A percentile compares a stretch with the other conserved stretches of the same genome.
These are phyloP conservation scores for Cyrtonyx montezumae DNA, from an alignment of 2,113 vertebrate genomes.

Conservation along the genomic window DNA sequence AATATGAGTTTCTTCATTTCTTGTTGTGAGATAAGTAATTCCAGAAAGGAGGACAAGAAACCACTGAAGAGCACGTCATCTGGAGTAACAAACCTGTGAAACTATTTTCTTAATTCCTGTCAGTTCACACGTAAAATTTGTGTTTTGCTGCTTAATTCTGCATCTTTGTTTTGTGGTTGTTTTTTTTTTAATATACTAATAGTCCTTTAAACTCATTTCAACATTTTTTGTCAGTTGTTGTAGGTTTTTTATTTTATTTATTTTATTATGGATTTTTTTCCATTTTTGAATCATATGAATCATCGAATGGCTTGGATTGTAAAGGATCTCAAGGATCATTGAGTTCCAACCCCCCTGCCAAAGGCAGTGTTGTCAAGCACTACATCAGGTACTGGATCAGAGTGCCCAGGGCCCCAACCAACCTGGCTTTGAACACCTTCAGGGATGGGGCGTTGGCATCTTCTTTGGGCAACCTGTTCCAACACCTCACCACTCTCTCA, in stretches of 20 bases:
- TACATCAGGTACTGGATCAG: too few relatives aligned
- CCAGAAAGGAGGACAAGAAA: background rate
- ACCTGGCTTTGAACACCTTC: too few relatives aligned
- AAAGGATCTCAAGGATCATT: too few relatives aligned
- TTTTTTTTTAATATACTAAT: background rate
- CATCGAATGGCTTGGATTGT: too few relatives aligned
- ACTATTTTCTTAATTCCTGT: background rate
- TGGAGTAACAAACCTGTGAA: background rate
- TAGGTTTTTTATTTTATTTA: background rate
- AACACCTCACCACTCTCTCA: too few relatives aligned
- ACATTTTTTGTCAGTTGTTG: background rate
- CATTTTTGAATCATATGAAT: background rate
- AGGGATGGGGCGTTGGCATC: too few relatives aligned
- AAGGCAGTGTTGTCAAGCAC: too few relatives aligned
- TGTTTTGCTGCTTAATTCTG: background rate
- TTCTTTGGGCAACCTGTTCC: too few relatives aligned
- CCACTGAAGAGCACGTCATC: background rate
- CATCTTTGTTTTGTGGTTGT: background rate
- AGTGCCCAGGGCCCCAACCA: too few relatives aligned
- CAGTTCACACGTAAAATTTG: background rate
- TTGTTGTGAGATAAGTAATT: background rate
- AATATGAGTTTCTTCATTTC: background rate
- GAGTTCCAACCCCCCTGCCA: too few relatives aligned
- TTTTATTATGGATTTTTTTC: too few relatives aligned
- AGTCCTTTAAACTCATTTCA: background rate